phyloP scores from a whole-genome alignment of 2,797 vertebrate genomes.

The Fistularia commersonii region DNA sequence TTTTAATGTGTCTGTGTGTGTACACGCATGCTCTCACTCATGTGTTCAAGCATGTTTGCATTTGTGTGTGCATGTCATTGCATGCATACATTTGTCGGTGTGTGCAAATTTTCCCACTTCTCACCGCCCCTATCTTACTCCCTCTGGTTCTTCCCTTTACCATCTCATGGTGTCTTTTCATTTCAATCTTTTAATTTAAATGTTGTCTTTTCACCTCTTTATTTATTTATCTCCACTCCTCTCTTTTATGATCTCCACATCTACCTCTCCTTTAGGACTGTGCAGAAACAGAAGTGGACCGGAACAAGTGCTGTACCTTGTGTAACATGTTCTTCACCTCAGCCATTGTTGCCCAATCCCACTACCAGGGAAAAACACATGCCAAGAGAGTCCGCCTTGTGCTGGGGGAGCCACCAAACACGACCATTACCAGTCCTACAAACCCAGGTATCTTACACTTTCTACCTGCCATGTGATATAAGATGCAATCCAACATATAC shows the following conservation, averaged over 20 bases:
- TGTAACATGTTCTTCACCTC: slow-evolving; percentile 89
- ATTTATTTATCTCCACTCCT: slow-evolving; percentile 3
- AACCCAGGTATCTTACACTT: slow-evolving; percentile 55
- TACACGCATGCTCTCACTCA: slow-evolving; percentile 8
- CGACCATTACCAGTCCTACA: slow-evolving; percentile 56
- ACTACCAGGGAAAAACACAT: slow-evolving; percentile 85
- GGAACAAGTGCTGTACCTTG: slow-evolving; percentile 84
- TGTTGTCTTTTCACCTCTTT: slow-evolving; percentile 30
- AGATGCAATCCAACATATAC: neutral
- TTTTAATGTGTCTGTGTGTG: slow-evolving; percentile 9
- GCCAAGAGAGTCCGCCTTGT: slow-evolving; percentile 83
- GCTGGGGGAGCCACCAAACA: slow-evolving; percentile 73
- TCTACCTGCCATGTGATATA: neutral
- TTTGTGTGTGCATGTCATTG: slow-evolving; percentile 9
- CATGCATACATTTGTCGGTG: slow-evolving; percentile 4
- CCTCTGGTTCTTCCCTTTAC: too few relatives aligned
- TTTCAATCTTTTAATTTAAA: too few relatives aligned
- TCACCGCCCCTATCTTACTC: neutral
- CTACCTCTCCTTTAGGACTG: slow-evolving; percentile 70
- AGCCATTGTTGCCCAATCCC: slow-evolving; percentile 83
- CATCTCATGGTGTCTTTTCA: too few relatives aligned
- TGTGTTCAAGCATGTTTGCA: neutral
- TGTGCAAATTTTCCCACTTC: slow-evolving; percentile 20
- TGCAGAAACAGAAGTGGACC: slow-evolving; percentile 82
- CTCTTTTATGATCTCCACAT: slow-evolving; percentile 2